phyloP scores from a whole-genome alignment of 2,113 vertebrate genomes.

The Hystrix brachyura region DNA sequence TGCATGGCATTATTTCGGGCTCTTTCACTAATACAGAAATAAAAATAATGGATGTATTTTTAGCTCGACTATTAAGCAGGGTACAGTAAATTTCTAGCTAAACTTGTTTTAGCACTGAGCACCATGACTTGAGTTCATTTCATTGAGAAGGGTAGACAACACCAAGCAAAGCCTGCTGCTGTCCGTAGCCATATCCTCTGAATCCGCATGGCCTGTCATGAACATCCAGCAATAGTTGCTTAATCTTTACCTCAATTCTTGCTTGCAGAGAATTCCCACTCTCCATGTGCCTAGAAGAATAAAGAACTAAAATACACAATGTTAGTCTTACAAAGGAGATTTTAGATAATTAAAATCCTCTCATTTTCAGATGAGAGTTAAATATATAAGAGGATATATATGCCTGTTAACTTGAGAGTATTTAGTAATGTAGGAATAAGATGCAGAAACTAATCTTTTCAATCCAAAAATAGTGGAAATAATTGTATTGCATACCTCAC shows the following conservation, averaged over 20 bases:
- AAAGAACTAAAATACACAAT: neutral
- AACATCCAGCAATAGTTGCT: rapidly evolving
- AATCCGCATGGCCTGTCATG: neutral
- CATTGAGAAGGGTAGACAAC: neutral
- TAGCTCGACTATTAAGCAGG: neutral
- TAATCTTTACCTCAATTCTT: neutral
- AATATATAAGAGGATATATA: neutral
- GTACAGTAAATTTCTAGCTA: neutral
- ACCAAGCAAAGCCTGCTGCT: neutral
- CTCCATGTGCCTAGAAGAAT: neutral
- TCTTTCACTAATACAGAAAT: neutral
- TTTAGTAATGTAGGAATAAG: neutral
- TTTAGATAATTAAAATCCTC: neutral
- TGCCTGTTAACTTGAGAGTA: neutral
- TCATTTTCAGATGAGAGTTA: neutral
- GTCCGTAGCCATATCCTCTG: neutral
- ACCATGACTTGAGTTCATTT: neutral
- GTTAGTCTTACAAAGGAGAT: neutral
- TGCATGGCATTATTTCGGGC: neutral
- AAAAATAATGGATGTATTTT: neutral
- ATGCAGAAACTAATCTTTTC: neutral
- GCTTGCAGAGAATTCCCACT: neutral
- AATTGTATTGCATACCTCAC: neutral
- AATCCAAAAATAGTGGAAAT: neutral
- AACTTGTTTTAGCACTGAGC: neutral